Percentiles rank a stretch among this genome's conserved stretches.
These are phyloP conservation scores for Catharus fuscescens DNA, from an alignment of 2,113 vertebrate species.

Conservation along the genomic window DNA sequence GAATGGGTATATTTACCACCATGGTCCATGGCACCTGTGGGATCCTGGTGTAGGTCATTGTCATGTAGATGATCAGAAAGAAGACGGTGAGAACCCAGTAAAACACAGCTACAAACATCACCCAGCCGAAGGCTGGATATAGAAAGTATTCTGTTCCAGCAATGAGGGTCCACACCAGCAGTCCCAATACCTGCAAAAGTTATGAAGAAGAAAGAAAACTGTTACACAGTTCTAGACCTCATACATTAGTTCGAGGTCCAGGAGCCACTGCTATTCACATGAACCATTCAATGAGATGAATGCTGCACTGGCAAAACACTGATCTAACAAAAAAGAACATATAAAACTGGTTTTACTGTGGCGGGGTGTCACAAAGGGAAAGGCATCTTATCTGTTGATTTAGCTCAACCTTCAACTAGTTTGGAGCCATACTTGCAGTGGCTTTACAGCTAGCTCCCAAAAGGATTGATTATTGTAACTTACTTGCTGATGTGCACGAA, in stretches of 20 bases:
- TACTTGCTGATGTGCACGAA: neutral
- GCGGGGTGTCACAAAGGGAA: neutral
- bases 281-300: neutral
- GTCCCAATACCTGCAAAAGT: constrained; percentile 81
- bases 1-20: constrained; percentile 77
- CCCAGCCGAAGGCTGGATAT: constrained; percentile 87
- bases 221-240: neutral
- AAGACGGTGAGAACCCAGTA: constrained; percentile 90
- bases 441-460: neutral
- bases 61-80: constrained; percentile 89
- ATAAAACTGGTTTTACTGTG: neutral
- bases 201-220: neutral
- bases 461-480: neutral
- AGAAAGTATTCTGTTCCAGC: constrained; percentile 90
- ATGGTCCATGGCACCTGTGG: constrained; percentile 87
- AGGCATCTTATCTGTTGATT: neutral
- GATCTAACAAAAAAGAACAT: neutral
- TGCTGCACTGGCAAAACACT: neutral
- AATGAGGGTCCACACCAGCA: constrained; percentile 93
- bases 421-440: neutral
- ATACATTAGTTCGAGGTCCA: neutral
- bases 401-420: neutral
- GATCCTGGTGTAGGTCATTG: constrained; percentile 84
- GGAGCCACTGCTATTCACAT: neutral
- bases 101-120: constrained; percentile 90